Conservation (phyloP, 2,797 vertebrate genomes). For the Etheostoma perlongum region DNA sequence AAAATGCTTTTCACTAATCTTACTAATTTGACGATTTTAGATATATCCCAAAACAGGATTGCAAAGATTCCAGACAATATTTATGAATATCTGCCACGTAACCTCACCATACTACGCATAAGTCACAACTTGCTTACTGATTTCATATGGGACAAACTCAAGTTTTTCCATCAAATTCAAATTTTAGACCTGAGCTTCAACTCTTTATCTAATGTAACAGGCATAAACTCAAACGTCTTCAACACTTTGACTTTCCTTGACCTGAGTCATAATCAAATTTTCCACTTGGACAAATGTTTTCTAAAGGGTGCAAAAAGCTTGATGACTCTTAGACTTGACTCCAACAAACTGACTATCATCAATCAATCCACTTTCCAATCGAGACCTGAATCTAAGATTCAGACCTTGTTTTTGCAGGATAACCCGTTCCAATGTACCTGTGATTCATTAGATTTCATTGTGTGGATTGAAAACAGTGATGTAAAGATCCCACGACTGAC, state of each 20-base stretch:
- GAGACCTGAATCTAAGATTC: slow-evolving; percentile 53
- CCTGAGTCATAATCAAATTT: slow-evolving; percentile 82
- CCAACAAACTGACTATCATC: slow-evolving; percentile 81
- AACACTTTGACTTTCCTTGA: slow-evolving; percentile 80
- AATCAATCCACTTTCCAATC: slow-evolving; percentile 79
- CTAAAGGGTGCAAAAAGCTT: slow-evolving; percentile 71
- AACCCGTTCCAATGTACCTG: slow-evolving; percentile 88
- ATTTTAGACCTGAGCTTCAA: slow-evolving; percentile 85
- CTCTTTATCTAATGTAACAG: slow-evolving; percentile 61
- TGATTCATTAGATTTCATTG: slow-evolving; percentile 82
- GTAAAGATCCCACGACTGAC: slow-evolving; percentile 80
- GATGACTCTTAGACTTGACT: slow-evolving; percentile 77
- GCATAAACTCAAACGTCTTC: slow-evolving; percentile 56
- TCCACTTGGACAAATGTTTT: slow-evolving; percentile 72
- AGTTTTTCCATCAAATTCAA: slow-evolving; percentile 69
- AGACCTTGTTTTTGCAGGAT: slow-evolving; percentile 71
- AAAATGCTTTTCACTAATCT: slow-evolving; percentile 78
- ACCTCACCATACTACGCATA: slow-evolving; percentile 74
- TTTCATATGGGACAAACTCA: slow-evolving; percentile 81
- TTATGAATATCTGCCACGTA: slow-evolving; percentile 74
- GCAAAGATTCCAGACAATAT: slow-evolving; percentile 66
- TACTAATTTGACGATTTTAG: slow-evolving; percentile 81
- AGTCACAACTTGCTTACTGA: slow-evolving; percentile 70
- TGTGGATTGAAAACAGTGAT: slow-evolving; percentile 77
- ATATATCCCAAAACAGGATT: slow-evolving; percentile 84